Evolutionary conservation across 2,888 invertebrate species (phyloP).

Genomic region (Cynaeus angustus): DNA sequence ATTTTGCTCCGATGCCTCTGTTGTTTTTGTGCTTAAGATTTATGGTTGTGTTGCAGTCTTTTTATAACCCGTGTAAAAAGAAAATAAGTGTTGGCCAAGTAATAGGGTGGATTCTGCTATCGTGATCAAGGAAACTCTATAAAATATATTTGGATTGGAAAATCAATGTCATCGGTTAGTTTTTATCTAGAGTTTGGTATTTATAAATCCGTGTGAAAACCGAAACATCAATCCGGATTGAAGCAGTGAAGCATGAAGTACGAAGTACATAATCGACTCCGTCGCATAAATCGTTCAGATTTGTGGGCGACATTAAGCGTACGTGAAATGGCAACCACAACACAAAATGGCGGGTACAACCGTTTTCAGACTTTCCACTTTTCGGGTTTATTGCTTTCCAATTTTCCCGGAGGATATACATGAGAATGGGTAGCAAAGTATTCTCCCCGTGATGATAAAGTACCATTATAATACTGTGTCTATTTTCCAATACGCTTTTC

Average conservation of each 20-base stretch:
- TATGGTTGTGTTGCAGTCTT: slow-evolving; percentile 58
- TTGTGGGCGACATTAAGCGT: slow-evolving; percentile 54
- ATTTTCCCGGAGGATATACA: slow-evolving; percentile 48
- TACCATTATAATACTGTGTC: too few species aligned
- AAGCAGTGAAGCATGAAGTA: slow-evolving; percentile 52
- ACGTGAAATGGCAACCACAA: slow-evolving; percentile 54
- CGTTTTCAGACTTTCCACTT: slow-evolving; percentile 42
- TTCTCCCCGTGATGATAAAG: too few species aligned
- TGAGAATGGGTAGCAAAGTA: slow-evolving; percentile 35
- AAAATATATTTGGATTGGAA: slow-evolving; percentile 7
- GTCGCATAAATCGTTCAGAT: slow-evolving; percentile 53
- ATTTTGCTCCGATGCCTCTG: slow-evolving; percentile 54
- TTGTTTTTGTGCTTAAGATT: slow-evolving; percentile 57
- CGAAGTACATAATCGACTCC: slow-evolving; percentile 54
- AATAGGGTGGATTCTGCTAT: slow-evolving; percentile 33
- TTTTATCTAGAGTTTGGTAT: background rate
- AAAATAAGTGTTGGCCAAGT: slow-evolving; percentile 49
- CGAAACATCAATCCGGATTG: slow-evolving; percentile 53
- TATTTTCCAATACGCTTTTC: too few species aligned
- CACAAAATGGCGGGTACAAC: slow-evolving; percentile 50
- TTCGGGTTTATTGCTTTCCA: slow-evolving; percentile 52
- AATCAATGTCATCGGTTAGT: slow-evolving; percentile 9
- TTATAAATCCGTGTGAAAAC: slow-evolving; percentile 31
- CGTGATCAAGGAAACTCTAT: slow-evolving; percentile 20
- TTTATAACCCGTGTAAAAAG: slow-evolving; percentile 53